phyloP scores from a whole-genome alignment of 2,797 vertebrate species.

The Xiphophorus birchmanni region DNA sequence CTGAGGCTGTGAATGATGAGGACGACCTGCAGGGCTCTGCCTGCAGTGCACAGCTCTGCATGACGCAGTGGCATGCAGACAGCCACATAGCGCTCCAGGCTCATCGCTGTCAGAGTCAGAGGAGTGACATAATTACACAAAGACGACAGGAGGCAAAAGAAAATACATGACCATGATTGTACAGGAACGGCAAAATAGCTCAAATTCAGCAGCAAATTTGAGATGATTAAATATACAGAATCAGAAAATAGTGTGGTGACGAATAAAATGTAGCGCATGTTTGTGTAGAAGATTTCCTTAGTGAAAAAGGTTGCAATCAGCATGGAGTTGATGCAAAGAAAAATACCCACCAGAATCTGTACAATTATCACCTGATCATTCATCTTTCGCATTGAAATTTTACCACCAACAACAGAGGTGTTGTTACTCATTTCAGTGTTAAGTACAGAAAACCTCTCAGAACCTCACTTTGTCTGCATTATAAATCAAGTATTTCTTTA shows the following conservation, averaged over 20 bases:
- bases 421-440: not conserved
- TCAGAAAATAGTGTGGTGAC: conserved; percentile 62
- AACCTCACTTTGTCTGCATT: not conserved
- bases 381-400: fast-evolving
- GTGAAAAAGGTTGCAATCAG: conserved; percentile 60
- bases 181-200: not conserved
- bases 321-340: conserved; percentile 64
- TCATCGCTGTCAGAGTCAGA: conserved; percentile 62
- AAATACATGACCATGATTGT: conserved; percentile 36
- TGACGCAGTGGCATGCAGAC: conserved; percentile 70
- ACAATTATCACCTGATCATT: conserved; percentile 31
- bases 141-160: not conserved
- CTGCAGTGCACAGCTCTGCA: conserved; percentile 45
- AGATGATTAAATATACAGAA: conserved; percentile 43
- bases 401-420: not conserved
- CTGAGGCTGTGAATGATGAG: conserved; percentile 53
- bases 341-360: conserved; percentile 55
- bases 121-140: conserved; percentile 47
- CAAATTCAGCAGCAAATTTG: conserved; percentile 33
- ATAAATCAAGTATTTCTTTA: not conserved
- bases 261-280: conserved; percentile 73
- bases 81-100: conserved; percentile 70
- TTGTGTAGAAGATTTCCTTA: conserved; percentile 58
- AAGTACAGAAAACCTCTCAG: not conserved
- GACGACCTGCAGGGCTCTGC: conserved; percentile 25